Base-by-base conservation (phyloP, 2,888 invertebrate genomes). In the Coremacera marginata region DNA sequence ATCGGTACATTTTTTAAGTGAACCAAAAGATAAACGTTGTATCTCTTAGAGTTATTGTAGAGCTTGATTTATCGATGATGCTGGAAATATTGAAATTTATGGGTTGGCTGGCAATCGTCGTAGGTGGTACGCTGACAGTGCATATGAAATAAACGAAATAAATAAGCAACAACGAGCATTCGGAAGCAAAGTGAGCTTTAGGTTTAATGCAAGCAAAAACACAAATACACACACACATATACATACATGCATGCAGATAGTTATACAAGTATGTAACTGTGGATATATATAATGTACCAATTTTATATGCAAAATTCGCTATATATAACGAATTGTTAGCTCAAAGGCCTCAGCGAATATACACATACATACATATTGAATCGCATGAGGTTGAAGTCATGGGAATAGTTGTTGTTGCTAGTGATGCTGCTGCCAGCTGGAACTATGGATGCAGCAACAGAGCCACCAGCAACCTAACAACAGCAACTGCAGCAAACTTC, bases 321-420 rank as follows among this genome's bases (percentile, higher is more conserved):
- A 55, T 57, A 34, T 34, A 57, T 57, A 55, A 8, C 44, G 31
- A 37, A 31, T 31, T 19, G 57, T 37, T 34, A 37, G 22, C 71
- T 60, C 57, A 62, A 75, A 57, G 57, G 75, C 70, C 70, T 70
- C 62, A 51, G 60, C 62, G 70, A 67, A 67, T 11, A 9, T 49
- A 51, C 44, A 44, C 72, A 11, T 63, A 11, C 31, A 34, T 19
- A 65, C 11, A 31, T 44, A 44, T 44, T 70, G 37, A 55, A 74
- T 74, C 74, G 74, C 74, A 74, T 65, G 62, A 49, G 65, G 74
- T 74, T 65, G 55, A 37, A 52, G 67, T 67, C 67, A 74, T 60
- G 55, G 55, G 55, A 34, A 57, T 55, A 55, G 70, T 65, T 52
- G 65, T 55, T 16, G 65, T 63, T 44, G 22, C 34, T 63, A 8